Evolutionary conservation across 1,140 invertebrate species (phyloP).

Genomic region (Papilio machaon): DNA sequence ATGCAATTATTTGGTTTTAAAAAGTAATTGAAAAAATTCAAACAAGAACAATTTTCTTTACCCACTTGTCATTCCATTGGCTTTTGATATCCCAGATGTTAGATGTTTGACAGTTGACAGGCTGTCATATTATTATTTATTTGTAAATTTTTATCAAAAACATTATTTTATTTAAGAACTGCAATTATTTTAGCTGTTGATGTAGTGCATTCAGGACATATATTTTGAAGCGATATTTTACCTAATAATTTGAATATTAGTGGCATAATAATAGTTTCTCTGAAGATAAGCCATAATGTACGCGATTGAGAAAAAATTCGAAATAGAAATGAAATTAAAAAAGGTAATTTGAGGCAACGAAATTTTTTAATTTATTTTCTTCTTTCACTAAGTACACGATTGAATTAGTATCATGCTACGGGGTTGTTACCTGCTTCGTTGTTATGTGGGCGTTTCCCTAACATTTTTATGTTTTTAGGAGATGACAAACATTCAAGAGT

Average conservation of each 20-base stretch:
- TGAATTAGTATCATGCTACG: not conserved
- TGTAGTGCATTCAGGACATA: not conserved
- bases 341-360: conserved; percentile 54
- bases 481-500: conserved; percentile 83
- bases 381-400: not conserved
- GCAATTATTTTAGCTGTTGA: not conserved
- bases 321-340: conserved; percentile 79
- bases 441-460: conserved; percentile 34
- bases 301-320: conserved; percentile 76
- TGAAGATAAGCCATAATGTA: conserved; percentile 55
- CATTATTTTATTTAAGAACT: not conserved
- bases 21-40: not conserved
- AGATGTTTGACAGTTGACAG: not conserved
- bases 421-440: not conserved
- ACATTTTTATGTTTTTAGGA: conserved; percentile 76
- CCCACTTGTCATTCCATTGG: too few relatives aligned
- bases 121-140: not conserved
- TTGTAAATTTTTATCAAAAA: not conserved
- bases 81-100: not conserved
- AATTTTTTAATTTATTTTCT: not conserved
- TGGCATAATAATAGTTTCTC: not conserved
- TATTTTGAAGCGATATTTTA: not conserved
- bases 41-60: too few relatives aligned
- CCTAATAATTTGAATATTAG: not conserved
- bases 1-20: not conserved